Evolutionary conservation across 2,888 invertebrate genomes (phyloP), one percentile per base, ranked within the genome.

Genomic region (Onchidella celtica): DNA sequence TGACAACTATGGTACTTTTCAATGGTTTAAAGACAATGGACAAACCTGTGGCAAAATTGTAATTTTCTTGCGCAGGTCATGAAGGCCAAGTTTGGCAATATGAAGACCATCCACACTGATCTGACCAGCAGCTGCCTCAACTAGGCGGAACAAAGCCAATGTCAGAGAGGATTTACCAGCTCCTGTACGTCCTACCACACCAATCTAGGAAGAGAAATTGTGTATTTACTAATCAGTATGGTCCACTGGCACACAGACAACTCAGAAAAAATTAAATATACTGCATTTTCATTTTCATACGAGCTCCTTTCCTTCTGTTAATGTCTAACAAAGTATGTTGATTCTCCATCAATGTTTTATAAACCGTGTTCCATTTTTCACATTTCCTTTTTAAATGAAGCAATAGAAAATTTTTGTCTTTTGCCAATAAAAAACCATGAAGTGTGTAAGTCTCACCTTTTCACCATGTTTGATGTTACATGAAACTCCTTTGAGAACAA

Each of bases 41-140:
- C 59, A 17, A 59, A 92, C 92, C 94, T 98, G 98, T 0, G 98
- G 98, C 90, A 98, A 98, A 83, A 98, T 97, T 0, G 97, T 96
- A 75, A 98, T 96, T 88, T 96, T 96, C 77, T 95, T 95, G 66
- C 98, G 94, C 40, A 98, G 94, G 89, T 96, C 96, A 91, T 96
- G 94, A 3, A 97, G 94, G 0, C 97, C 97, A 84, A 98, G 92
- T 0, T 85, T 79, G 27, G 86, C 82, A 40, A 92, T 92, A 82
- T 93, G 89, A 1, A 96, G 94, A 0, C 95, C 95, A 92, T 98
- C 98, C 86, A 98, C 97, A 78, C 95, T 92, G 59, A 98, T 96
- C 55, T 95, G 94, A 0, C 98, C 98, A 80, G 96, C 95, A 65
- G 63, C 79, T 36, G 96, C 95, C 84, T 95, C 96, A 6, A 96